phyloP scores from a whole-genome alignment of 2,888 invertebrate genomes.

The Caenorhabditis sp. region DNA sequence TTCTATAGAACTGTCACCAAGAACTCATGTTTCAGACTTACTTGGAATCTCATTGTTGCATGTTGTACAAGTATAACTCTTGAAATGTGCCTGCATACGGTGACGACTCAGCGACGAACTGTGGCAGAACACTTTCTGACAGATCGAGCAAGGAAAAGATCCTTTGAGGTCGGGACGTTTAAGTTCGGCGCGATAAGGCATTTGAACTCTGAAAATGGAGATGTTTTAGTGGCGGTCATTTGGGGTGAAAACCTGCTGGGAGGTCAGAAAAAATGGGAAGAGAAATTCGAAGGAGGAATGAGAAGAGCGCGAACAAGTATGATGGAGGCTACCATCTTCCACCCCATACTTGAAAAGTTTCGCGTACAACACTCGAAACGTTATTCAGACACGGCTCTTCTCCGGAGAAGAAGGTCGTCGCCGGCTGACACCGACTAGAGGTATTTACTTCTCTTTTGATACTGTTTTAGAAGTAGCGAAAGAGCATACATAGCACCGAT shows the following conservation, averaged over 20 bases:
- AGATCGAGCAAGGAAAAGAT: constrained; percentile 82
- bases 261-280: neutral
- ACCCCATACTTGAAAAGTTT: constrained; percentile 61
- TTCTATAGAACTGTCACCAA: constrained; percentile 29
- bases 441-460: constrained; percentile 55
- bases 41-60: constrained; percentile 83
- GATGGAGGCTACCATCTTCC: constrained; percentile 38
- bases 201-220: constrained; percentile 44
- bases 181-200: constrained; percentile 83
- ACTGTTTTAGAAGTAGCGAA: constrained; percentile 47
- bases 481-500: constrained; percentile 64
- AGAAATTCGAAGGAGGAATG: constrained; percentile 27
- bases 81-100: constrained; percentile 83
- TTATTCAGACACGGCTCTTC: constrained; percentile 58
- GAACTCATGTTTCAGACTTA: constrained; percentile 70
- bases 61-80: constrained; percentile 83
- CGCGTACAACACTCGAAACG: constrained; percentile 64
- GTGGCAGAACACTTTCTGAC: constrained; percentile 83
- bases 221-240: neutral
- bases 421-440: constrained; percentile 58
- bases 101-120: constrained; percentile 83
- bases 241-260: neutral
- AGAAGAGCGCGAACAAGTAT: constrained; percentile 35
- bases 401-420: constrained; percentile 64
- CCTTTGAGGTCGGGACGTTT: constrained; percentile 83